These are phyloP conservation scores for Tichodroma muraria DNA, from an alignment of 2,113 vertebrate species.

Conservation along the genomic window DNA sequence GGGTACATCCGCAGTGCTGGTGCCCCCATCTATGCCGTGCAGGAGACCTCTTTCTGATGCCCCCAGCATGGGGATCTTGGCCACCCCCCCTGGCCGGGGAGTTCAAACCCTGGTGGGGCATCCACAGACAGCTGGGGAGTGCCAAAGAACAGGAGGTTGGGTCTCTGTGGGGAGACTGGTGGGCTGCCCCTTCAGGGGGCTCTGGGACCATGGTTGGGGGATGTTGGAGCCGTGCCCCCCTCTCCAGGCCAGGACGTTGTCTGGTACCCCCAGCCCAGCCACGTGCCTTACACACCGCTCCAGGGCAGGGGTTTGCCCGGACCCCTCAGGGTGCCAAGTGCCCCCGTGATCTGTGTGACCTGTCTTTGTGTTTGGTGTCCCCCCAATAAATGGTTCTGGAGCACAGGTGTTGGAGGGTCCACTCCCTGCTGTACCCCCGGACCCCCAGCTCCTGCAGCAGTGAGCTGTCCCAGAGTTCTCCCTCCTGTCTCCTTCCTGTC, in stretches of 20 bases:
- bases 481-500: too few relatives aligned
- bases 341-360: rapidly evolving
- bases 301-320: background rate
- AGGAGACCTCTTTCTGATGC: conserved; percentile 11
- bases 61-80: rapidly evolving
- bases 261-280: background rate
- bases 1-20: background rate
- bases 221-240: background rate
- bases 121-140: background rate
- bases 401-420: background rate
- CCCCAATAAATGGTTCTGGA: background rate
- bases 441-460: too few relatives aligned
- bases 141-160: background rate
- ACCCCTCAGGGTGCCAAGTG: rapidly evolving
- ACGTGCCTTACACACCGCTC: background rate
- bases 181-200: background rate
- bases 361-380: background rate
- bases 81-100: rapidly evolving
- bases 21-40: background rate
- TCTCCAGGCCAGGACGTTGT: background rate
- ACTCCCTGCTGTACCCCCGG: background rate
- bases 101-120: background rate
- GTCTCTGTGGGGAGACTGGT: background rate
- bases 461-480: too few relatives aligned
- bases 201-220: background rate